Evolutionary conservation across 2,113 vertebrate species (phyloP).

Genomic region (Osmerus eperlanus): DNA sequence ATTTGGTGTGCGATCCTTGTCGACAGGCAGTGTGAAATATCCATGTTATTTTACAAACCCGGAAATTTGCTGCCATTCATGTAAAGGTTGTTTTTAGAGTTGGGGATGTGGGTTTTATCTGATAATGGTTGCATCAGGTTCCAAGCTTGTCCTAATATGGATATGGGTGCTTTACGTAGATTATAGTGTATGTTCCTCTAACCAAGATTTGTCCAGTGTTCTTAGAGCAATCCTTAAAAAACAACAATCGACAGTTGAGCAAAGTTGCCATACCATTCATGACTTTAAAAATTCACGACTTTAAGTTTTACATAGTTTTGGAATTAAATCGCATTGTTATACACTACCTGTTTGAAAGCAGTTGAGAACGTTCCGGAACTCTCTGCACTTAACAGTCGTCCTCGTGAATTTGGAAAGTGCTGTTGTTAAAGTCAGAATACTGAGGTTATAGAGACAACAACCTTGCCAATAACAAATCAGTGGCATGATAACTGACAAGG

Average conservation of each 20-base stretch:
- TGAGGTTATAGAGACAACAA: too few relatives aligned
- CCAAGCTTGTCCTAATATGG: neutral
- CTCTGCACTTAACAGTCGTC: too few relatives aligned
- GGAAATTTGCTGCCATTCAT: constrained; percentile 56
- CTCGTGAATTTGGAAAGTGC: too few relatives aligned
- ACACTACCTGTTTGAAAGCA: too few relatives aligned
- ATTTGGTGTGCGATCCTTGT: constrained; percentile 60
- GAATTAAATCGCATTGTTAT: too few relatives aligned
- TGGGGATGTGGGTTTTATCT: neutral
- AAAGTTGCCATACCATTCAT: neutral
- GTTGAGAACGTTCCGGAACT: too few relatives aligned
- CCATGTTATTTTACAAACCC: constrained; percentile 63
- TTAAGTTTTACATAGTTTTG: too few relatives aligned
- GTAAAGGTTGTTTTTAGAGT: neutral
- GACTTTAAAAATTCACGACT: too few relatives aligned
- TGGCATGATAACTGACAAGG: neutral
- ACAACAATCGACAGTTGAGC: neutral
- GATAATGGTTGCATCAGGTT: neutral
- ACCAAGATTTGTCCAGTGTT: neutral
- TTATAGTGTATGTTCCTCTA: neutral
- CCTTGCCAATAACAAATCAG: neutral
- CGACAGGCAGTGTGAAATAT: constrained; percentile 70
- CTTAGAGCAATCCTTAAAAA: neutral
- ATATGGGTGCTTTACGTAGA: neutral
- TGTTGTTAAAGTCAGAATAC: too few relatives aligned